phyloP scores from a whole-genome alignment of 2,797 vertebrate species.

The Artibeus lituratus region DNA sequence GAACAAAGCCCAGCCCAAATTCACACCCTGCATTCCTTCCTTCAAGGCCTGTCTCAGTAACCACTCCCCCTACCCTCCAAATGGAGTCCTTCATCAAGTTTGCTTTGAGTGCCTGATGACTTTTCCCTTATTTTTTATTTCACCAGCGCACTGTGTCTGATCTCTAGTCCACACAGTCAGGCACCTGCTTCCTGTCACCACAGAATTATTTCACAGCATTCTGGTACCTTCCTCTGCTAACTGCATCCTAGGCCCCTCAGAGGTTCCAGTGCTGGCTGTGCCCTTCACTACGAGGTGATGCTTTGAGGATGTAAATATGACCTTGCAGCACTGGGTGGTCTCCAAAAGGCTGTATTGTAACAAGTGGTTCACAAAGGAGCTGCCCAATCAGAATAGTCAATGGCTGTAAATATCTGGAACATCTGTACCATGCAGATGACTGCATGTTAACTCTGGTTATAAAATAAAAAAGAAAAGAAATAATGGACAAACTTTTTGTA shows the following conservation, averaged over 20 bases:
- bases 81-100: background rate
- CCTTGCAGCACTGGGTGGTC: background rate
- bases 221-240: background rate
- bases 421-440: background rate
- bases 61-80: background rate
- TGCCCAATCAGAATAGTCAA: background rate
- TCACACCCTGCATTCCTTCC: background rate
- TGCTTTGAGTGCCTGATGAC: rapidly evolving
- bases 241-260: background rate
- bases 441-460: background rate
- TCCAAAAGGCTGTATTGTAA: background rate
- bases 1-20: background rate
- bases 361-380: background rate
- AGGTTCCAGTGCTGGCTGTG: background rate
- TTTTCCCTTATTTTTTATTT: background rate
- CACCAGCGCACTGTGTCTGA: rapidly evolving
- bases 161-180: background rate
- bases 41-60: background rate
- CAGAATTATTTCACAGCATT: background rate
- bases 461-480: background rate
- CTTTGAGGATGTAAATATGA: background rate
- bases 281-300: background rate
- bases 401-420: background rate
- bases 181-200: background rate
- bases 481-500: background rate